Percentiles rank a stretch among this genome's conserved stretches.
phyloP scores from a whole-genome alignment of 2,888 invertebrate species.

The Drosophila rellima region DNA sequence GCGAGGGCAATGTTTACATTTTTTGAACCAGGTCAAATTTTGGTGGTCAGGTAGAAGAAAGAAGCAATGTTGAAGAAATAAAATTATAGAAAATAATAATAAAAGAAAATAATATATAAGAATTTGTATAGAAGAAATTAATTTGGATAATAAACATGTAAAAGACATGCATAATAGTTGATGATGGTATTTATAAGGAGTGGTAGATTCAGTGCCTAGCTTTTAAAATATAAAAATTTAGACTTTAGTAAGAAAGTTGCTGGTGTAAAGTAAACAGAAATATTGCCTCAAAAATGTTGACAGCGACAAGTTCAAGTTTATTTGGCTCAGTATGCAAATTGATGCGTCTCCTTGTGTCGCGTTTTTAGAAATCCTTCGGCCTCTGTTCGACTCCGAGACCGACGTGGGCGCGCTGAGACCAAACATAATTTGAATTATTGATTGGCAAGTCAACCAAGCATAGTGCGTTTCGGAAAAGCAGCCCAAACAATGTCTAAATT shows the following conservation, averaged over 20 bases:
- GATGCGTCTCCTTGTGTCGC: constrained; percentile 27
- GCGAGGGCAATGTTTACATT: constrained; percentile 3
- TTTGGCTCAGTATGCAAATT: constrained; percentile 51
- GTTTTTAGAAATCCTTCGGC: neutral
- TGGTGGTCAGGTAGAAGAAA: neutral
- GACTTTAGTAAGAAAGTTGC: constrained; percentile 10
- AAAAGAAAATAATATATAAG: neutral
- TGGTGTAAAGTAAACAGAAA: constrained; percentile 39
- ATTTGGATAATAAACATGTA: neutral
- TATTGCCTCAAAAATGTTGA: constrained; percentile 30
- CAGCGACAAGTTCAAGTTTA: constrained; percentile 56
- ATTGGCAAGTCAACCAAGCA: constrained; percentile 62
- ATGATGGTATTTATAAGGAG: neutral
- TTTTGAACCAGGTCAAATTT: constrained; percentile 2
- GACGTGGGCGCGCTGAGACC: constrained; percentile 35
- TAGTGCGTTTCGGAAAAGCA: constrained; percentile 52
- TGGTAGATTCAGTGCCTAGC: neutral
- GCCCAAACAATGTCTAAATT: constrained; percentile 64
- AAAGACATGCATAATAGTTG: neutral
- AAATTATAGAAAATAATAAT: neutral
- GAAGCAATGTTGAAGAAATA: neutral
- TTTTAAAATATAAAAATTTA: constrained; percentile 9
- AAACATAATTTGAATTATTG: constrained; percentile 78
- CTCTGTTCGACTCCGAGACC: neutral
- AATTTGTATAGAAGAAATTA: neutral